Evolutionary conservation across 2,797 vertebrate species (phyloP), one percentile per base, ranked within the genome.

Genomic region (Dendrocincla fuliginosa): DNA sequence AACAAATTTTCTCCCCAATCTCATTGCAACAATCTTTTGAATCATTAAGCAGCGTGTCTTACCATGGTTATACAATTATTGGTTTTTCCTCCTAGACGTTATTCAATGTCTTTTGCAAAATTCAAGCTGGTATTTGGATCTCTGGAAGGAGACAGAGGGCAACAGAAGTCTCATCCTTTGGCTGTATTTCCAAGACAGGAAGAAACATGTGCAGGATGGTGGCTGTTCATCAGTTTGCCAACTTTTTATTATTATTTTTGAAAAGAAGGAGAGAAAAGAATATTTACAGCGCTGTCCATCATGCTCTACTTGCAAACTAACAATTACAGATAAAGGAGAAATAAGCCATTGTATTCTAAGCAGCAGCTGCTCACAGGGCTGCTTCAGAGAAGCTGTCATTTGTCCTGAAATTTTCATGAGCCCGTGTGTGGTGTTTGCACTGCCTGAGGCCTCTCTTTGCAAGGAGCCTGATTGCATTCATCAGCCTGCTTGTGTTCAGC

Each of bases 381-480:
- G 87, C 88, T 76, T 93, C 63, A 77, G 87, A 95, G 91, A 55
- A 82, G 67, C 85, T 95, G 95, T 86, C 93, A 88, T 84, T 88
- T 86, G 78, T 76, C 71, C 89, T 93, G 94, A 95, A 96, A 96
- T 96, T 94, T 91, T 91, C 96, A 93, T 94, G 93, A 96, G 88
- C n/a, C 5, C 10, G 8, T 94, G 89, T 61, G 77, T 84, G 91
- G 87, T 86, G 93, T 88, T 92, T 84, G 91, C 84, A 81, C n/a
- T 94, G 92, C 94, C 93, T 75, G 87, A 56, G 89, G 93, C 85
- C 59, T 86, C 87, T 88, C 70, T 92, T 90, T 87, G 95, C 83
- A 61, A 95, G 89, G 20, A 59, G 63, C 80, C 96, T 89, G 91
- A 79, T 25, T 76, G 64, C 87, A 68, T 88, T 82, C 18, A 1